Base-by-base conservation (phyloP, 23 tunicate genomes). In the Halocynthia aurantium region DNA sequence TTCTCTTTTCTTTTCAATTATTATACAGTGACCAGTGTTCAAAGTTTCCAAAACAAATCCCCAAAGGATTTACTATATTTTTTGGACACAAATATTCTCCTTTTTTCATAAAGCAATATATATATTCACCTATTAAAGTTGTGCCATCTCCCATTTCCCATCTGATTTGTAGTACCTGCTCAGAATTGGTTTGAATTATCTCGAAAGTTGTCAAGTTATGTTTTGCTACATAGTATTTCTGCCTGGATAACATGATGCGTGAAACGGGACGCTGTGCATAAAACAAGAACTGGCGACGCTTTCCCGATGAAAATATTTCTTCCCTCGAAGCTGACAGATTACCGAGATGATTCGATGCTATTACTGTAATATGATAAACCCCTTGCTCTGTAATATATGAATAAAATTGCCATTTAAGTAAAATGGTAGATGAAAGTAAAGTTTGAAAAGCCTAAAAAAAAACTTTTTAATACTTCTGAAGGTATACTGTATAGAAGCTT, bases 131-230 rank as follows among this genome's bases (percentile, higher is more conserved):
- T 53, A 15, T 19, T 7, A 74, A 49, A 17, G n/a, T 54, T 8
- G 78, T 74, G 5, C 78, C 78, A 54, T 74, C 78, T 8, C 78
- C 78, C 78, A 74, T 74, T 13, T 74, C 64, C 78, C 78, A 74
- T 54, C 22, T 5, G 10, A 74, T 22, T 20, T 74, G 22, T 7
- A 74, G 22, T 7, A 52, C 55, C 21, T 74, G 78, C 5, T 10
- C 56, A 53, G 17, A 54, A 50, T 56, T 54, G 1, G 6, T 13
- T 20, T 54, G 21, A 12, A 54, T 54, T 8, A 74, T 64, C 17
- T 74, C 5, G 56, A 74, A 74, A 8, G 78, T 53, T 0, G 78
- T 54, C 8, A 74, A 65, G 8, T 52, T 10, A 13, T 54, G 9
- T 19, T 54, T 8, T 15, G 62, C 78, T 4, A 54, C 62, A 18